Conservation (phyloP, 2,888 invertebrate species). For the Sarcophaga subvicina region DNA sequence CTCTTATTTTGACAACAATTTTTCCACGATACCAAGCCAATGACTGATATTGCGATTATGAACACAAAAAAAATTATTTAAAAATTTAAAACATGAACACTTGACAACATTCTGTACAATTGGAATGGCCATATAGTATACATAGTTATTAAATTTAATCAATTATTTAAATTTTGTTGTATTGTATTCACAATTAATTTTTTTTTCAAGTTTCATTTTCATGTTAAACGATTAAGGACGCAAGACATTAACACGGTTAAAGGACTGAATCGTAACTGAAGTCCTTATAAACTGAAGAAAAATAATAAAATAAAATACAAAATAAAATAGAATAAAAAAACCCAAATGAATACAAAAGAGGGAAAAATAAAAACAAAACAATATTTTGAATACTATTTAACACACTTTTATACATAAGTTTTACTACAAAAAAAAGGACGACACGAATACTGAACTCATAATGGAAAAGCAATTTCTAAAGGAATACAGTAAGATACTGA, state of each 20-base stretch:
- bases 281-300: not conserved
- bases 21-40: too few species aligned
- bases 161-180: not conserved
- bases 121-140: not conserved
- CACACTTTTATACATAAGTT: slow-evolving; percentile 20
- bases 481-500: slow-evolving; percentile 31
- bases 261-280: slow-evolving; percentile 60
- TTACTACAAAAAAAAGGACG: not conserved
- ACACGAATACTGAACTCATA: slow-evolving; percentile 24
- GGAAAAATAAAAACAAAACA: slow-evolving; percentile 40
- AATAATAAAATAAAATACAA: slow-evolving; percentile 8
- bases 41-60: too few species aligned
- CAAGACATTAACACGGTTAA: slow-evolving; percentile 53
- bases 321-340: not conserved
- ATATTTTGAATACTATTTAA: slow-evolving; percentile 51
- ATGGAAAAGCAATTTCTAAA: slow-evolving; percentile 20
- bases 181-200: slow-evolving; percentile 21
- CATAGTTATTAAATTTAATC: not conserved
- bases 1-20: not conserved
- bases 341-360: slow-evolving; percentile 23
- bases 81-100: not conserved
- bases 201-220: not conserved
- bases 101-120: not conserved
- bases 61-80: too few species aligned
- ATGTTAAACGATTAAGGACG: slow-evolving; percentile 39